Percentiles rank a stretch among this genome's conserved stretches.
phyloP scores from a whole-genome alignment of 2,888 invertebrate genomes.

The Lycocerus yunnanus region DNA sequence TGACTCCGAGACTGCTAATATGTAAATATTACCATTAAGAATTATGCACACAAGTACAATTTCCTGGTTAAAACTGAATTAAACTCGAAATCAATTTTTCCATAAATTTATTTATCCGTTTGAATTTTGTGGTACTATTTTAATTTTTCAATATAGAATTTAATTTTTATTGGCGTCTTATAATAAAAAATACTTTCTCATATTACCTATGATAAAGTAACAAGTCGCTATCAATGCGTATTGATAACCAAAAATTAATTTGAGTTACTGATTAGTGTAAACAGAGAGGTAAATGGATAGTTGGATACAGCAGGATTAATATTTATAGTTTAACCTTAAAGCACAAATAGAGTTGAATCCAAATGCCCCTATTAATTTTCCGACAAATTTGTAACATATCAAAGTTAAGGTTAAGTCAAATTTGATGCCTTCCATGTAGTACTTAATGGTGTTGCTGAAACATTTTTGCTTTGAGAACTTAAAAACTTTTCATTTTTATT shows the following conservation, averaged over 20 bases:
- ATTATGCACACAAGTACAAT: constrained; percentile 27
- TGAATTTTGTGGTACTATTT: background rate
- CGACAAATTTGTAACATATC: background rate
- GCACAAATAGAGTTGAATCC: background rate
- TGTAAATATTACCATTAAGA: constrained; percentile 28
- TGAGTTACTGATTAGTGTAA: background rate
- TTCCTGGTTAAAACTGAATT: constrained; percentile 23
- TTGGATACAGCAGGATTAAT: background rate
- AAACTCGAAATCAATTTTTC: background rate
- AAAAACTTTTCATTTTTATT: too few relatives aligned
- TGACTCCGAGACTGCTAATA: constrained; percentile 24
- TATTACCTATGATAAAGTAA: too few relatives aligned
- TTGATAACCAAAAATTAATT: background rate
- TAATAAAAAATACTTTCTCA: too few relatives aligned
- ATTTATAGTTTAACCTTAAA: background rate
- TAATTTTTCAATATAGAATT: background rate
- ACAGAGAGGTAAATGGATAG: background rate
- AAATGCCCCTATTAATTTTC: background rate
- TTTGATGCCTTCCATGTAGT: too few relatives aligned
- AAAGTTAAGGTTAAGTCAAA: too few relatives aligned
- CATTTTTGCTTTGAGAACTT: too few relatives aligned
- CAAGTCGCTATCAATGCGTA: background rate
- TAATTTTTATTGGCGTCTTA: background rate
- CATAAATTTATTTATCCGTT: background rate
- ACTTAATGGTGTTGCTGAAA: too few relatives aligned